These are phyloP conservation scores for Periophthalmus modestus DNA, from an alignment of 2,113 vertebrate genomes.

Conservation along the genomic window DNA sequence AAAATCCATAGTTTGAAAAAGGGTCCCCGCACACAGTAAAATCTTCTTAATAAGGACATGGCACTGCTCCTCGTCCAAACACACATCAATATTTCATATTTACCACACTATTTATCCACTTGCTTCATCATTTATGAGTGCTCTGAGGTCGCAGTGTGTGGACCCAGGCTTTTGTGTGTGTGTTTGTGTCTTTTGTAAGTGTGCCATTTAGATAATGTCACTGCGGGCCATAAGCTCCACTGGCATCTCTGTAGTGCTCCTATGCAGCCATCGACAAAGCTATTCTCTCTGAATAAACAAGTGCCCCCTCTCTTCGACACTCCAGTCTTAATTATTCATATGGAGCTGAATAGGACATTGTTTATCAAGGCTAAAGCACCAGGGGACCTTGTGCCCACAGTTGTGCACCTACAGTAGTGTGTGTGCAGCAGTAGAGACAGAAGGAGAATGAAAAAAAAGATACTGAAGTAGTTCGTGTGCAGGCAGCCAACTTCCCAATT, in stretches of 20 bases:
- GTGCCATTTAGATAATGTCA: conserved; percentile 76
- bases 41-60: conserved; percentile 41
- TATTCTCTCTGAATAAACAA: conserved; percentile 67
- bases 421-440: conserved; percentile 9
- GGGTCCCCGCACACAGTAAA: not conserved
- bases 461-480: conserved; percentile 40
- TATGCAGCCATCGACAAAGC: conserved; percentile 46
- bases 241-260: conserved; percentile 47
- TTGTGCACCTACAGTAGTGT: conserved; percentile 38
- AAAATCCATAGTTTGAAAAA: conserved; percentile 11
- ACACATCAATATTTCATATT: conserved; percentile 71
- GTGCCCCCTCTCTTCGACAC: conserved; percentile 54
- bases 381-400: conserved; percentile 45
- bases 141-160: conserved; percentile 34
- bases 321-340: conserved; percentile 74
- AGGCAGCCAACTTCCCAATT: conserved; percentile 69
- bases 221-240: conserved; percentile 47
- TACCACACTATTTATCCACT: conserved; percentile 66
- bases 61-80: conserved; percentile 45
- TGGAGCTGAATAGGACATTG: conserved; percentile 72
- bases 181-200: conserved; percentile 50
- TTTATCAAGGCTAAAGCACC: conserved; percentile 64
- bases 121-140: conserved; percentile 67
- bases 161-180: conserved; percentile 25
- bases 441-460: conserved; percentile 16